These are phyloP conservation scores for Deilephila porcellus DNA, from an alignment of 2,888 invertebrate species.

Conservation along the genomic window DNA sequence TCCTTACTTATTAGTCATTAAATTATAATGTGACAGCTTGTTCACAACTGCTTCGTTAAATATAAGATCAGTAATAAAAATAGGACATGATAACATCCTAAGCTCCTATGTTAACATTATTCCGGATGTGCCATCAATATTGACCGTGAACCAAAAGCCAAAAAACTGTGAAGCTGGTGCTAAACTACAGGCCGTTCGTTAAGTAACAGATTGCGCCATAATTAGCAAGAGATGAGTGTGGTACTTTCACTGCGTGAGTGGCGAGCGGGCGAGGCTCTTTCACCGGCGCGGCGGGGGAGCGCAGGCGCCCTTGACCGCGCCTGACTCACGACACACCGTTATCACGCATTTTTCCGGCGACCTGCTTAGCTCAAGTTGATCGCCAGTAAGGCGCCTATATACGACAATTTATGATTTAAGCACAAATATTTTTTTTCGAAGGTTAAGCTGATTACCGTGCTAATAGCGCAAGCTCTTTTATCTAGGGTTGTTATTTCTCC, in stretches of 20 bases:
- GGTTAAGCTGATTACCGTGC: too few relatives aligned
- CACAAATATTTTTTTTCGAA: not conserved
- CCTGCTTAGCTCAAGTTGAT: not conserved
- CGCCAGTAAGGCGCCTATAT: not conserved
- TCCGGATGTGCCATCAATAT: too few relatives aligned
- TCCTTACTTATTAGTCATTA: too few relatives aligned
- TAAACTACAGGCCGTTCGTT: not conserved
- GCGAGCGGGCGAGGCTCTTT: conserved; percentile 1
- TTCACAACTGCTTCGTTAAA: too few relatives aligned
- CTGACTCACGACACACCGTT: conserved; percentile 8
- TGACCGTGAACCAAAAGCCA: too few relatives aligned
- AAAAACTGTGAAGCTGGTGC: not conserved
- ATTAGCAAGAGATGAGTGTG: conserved; percentile 12
- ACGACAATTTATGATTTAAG: not conserved
- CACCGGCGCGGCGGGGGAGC: not conserved
- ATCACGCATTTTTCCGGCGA: conserved; percentile 16
- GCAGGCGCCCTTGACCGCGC: conserved; percentile 13
- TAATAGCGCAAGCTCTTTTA: too few relatives aligned
- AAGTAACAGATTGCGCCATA: conserved; percentile 14
- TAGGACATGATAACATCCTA: too few relatives aligned
- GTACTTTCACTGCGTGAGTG: conserved; percentile 9
- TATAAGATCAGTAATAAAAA: too few relatives aligned
- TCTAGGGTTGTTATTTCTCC: too few relatives aligned
- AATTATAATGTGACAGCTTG: too few relatives aligned
- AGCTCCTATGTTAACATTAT: too few relatives aligned